Evolutionary conservation across 1,140 invertebrate species (phyloP).

Genomic region (Anadara kagoshimensis): DNA sequence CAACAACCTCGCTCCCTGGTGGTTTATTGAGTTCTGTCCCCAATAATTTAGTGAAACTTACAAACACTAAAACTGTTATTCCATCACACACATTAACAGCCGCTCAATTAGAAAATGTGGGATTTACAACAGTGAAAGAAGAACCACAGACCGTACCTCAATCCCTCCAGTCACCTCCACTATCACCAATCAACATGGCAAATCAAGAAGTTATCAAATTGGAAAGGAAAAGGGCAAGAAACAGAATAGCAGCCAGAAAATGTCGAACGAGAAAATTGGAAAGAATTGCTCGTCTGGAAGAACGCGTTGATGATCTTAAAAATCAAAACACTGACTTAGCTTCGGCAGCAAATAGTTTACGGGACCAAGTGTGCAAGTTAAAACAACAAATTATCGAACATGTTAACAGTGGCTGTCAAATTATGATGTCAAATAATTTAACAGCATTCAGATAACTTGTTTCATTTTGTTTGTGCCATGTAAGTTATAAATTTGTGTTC

Average conservation of each 20-base stretch:
- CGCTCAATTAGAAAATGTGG: constrained; percentile 7
- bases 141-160: constrained; percentile 72
- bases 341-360: constrained; percentile 87
- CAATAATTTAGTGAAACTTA: neutral
- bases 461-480: neutral
- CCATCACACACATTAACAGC: neutral
- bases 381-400: constrained; percentile 97
- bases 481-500: constrained; percentile 1
- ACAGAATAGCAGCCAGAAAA: constrained; percentile 97
- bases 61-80: neutral
- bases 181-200: constrained; percentile 97
- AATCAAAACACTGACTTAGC: constrained; percentile 91
- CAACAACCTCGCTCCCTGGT: constrained; percentile 47
- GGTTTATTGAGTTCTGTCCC: constrained; percentile 27
- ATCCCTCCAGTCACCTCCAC: constrained; percentile 61
- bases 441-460: constrained; percentile 4
- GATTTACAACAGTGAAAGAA: constrained; percentile 56
- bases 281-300: constrained; percentile 90
- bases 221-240: constrained; percentile 95
- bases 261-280: constrained; percentile 96
- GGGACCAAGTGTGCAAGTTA: constrained; percentile 92
- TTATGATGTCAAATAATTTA: constrained; percentile 72
- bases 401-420: constrained; percentile 90
- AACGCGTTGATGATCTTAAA: constrained; percentile 94
- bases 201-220: constrained; percentile 95